phyloP scores from a whole-genome alignment of 2,888 invertebrate species.

The Drosophila setosimentum region DNA sequence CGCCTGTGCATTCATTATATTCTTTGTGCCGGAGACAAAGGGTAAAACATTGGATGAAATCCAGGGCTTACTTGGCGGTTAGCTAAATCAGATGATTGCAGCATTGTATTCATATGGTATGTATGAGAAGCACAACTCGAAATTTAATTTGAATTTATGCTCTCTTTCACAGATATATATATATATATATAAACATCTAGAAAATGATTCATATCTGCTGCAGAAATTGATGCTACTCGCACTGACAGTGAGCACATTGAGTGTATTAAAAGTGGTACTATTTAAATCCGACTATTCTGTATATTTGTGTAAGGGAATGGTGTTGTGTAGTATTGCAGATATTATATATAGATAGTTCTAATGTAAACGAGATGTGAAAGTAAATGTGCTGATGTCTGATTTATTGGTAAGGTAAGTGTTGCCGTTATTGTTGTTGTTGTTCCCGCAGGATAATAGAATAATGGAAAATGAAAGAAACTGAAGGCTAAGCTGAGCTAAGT shows the following conservation, averaged over 20 bases:
- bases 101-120: neutral
- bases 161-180: neutral
- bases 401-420: neutral
- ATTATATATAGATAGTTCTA: neutral
- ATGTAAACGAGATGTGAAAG: neutral
- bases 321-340: neutral
- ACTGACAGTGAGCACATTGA: neutral
- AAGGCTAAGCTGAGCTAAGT: neutral
- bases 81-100: neutral
- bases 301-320: neutral
- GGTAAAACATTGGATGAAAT: conserved; percentile 78
- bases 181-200: neutral
- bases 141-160: neutral
- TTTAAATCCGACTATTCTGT: neutral
- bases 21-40: conserved; percentile 87
- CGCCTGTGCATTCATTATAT: conserved; percentile 88
- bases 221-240: neutral
- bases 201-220: neutral
- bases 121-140: neutral
- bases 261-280: neutral
- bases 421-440: neutral
- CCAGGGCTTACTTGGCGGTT: conserved; percentile 42
- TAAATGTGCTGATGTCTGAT: neutral
- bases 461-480: neutral
- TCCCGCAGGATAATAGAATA: neutral